Conservation (phyloP, 1,140 invertebrate genomes). For the Phymorhynchus buccinoides region DNA sequence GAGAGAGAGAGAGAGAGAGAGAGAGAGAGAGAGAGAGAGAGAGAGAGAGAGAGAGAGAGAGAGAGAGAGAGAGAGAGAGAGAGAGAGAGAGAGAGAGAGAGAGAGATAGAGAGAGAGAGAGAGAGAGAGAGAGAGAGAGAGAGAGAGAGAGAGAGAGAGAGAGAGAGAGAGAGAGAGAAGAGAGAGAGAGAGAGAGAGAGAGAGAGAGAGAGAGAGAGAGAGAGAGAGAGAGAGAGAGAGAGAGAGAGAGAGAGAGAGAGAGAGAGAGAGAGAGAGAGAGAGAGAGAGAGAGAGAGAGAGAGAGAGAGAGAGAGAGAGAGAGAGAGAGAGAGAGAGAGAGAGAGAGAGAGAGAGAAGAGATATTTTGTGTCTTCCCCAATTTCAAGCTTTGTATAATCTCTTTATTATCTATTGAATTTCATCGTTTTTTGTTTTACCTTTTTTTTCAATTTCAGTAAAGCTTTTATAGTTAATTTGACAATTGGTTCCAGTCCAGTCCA, state of each 20-base stretch:
- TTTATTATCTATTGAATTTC: no score
- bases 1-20: slow-evolving; percentile 1
- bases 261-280: slow-evolving; percentile 3
- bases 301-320: slow-evolving; percentile 19
- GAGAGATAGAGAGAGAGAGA: background rate
- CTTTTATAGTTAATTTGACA: no score
- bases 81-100: background rate
- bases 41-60: slow-evolving; percentile 14
- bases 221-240: background rate
- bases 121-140: background rate
- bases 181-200: background rate
- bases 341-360: background rate
- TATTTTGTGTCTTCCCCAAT: no score
- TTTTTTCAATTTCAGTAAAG: no score
- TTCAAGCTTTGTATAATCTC: no score
- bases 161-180: background rate
- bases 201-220: background rate
- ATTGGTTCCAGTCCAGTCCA: no score
- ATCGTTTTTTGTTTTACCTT: no score
- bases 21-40: background rate
- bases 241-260: slow-evolving; percentile 8
- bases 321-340: background rate
- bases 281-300: slow-evolving; percentile 30
- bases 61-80: background rate
- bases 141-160: background rate